Percentiles rank a stretch among this genome's conserved stretches.
phyloP scores from a whole-genome alignment of 2,113 vertebrate species.

The Actenoides hombroni region DNA sequence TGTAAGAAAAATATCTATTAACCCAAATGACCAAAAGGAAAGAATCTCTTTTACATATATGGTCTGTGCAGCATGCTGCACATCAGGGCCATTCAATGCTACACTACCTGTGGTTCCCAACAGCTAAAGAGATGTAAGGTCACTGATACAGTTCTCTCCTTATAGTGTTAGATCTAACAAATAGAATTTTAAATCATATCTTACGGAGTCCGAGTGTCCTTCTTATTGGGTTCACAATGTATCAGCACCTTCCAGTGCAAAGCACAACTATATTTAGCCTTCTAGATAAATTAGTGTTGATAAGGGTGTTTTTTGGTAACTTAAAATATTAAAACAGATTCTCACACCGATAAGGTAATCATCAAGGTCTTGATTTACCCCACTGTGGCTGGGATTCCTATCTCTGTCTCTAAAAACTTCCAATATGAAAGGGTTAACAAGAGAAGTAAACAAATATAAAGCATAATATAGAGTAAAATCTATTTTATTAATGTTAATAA shows the following conservation, averaged over 20 bases:
- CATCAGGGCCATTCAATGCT: accelerated
- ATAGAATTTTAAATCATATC: accelerated
- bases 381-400: not conserved
- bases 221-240: not conserved
- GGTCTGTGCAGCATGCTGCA: not conserved
- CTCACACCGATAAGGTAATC: not conserved
- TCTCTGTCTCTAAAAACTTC: not conserved
- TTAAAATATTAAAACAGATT: not conserved
- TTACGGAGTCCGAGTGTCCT: not conserved
- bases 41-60: accelerated
- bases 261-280: not conserved
- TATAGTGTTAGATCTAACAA: not conserved
- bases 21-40: not conserved
- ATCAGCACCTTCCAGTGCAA: not conserved
- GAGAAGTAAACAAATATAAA: not conserved
- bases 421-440: not conserved
- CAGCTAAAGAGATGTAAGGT: not conserved
- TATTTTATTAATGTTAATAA: not conserved
- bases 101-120: not conserved
- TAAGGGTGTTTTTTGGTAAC: not conserved
- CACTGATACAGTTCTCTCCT: not conserved
- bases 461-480: not conserved
- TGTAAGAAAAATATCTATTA: not conserved
- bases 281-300: not conserved
- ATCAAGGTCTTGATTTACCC: not conserved